Percentiles rank a stretch among this genome's conserved stretches.
Evolutionary conservation across 1,140 invertebrate species (phyloP).

Genomic region (Subanguina moxae): DNA sequence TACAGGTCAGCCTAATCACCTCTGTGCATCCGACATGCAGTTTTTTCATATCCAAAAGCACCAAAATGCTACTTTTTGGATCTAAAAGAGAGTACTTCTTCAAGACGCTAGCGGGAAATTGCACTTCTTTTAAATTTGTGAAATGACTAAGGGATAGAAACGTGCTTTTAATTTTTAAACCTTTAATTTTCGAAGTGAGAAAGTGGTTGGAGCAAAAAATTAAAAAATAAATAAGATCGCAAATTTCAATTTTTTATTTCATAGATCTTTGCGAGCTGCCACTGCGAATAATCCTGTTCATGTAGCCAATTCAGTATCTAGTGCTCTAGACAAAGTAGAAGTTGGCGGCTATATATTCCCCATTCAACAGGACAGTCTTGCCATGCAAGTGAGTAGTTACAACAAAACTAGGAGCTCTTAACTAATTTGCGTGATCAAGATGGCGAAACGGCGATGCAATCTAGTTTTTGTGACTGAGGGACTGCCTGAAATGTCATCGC

Average conservation of each 20-base stretch:
- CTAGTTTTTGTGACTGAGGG: constrained; percentile 34
- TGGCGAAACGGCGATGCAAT: constrained; percentile 28
- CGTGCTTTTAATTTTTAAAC: too few species aligned
- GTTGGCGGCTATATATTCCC: constrained; percentile 34
- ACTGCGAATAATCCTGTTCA: constrained; percentile 26
- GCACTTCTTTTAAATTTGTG: too few species aligned
- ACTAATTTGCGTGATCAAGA: not conserved
- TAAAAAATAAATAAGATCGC: not conserved
- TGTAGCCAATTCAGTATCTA: constrained; percentile 22
- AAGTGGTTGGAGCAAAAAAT: too few species aligned
- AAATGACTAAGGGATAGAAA: not conserved
- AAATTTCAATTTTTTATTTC: constrained; percentile 2
- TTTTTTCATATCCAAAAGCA: too few species aligned
- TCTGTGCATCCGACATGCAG: too few species aligned
- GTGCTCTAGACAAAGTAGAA: constrained; percentile 30
- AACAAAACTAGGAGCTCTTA: not conserved
- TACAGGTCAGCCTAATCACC: constrained; percentile 14
- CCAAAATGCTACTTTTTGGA: too few species aligned
- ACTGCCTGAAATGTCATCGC: constrained; percentile 34
- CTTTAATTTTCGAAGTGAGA: too few species aligned
- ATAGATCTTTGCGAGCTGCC: constrained; percentile 20
- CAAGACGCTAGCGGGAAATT: too few species aligned
- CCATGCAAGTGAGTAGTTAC: constrained; percentile 12
- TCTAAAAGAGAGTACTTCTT: too few species aligned
- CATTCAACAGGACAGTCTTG: constrained; percentile 37